Evolutionary conservation across 2,888 invertebrate genomes (phyloP).

Genomic region (Andrena trimmerana): DNA sequence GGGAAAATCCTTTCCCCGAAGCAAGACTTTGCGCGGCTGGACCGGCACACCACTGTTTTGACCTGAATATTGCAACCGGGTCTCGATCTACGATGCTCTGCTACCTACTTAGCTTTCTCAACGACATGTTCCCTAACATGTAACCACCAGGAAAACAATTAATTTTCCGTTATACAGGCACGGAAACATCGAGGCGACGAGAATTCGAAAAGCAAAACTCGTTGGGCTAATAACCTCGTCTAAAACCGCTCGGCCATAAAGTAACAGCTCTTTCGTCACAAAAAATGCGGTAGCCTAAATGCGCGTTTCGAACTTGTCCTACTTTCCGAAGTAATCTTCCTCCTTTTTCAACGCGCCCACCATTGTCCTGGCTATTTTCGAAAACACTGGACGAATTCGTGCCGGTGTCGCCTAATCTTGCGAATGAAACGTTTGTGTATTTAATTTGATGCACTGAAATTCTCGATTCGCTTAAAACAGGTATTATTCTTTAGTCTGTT

Average conservation of each 20-base stretch:
- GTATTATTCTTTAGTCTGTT: neutral
- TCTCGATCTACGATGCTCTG: conserved; percentile 18
- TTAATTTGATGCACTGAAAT: neutral
- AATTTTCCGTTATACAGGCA: neutral
- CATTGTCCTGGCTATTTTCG: conserved; percentile 12
- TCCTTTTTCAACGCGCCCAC: conserved; percentile 1
- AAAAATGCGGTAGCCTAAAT: conserved; percentile 19
- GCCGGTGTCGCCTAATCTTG: neutral
- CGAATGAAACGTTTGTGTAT: conserved; percentile 4
- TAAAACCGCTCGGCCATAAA: neutral
- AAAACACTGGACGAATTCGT: neutral
- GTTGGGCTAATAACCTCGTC: neutral
- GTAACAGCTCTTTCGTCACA: conserved; percentile 3
- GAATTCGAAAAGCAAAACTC: neutral
- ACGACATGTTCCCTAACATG: neutral
- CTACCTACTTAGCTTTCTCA: neutral
- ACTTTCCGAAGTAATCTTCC: conserved; percentile 22
- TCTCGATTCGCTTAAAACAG: too few species aligned
- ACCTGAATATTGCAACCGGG: conserved; percentile 49
- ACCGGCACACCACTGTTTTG: conserved; percentile 8
- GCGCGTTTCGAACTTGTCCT: conserved; percentile 27
- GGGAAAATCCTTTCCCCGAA: conserved; percentile 10
- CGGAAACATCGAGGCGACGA: neutral
- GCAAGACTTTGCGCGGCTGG: neutral
- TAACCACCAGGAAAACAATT: neutral